phyloP scores from a whole-genome alignment of 2,113 vertebrate genomes.

The Tragelaphus strepsiceros region DNA sequence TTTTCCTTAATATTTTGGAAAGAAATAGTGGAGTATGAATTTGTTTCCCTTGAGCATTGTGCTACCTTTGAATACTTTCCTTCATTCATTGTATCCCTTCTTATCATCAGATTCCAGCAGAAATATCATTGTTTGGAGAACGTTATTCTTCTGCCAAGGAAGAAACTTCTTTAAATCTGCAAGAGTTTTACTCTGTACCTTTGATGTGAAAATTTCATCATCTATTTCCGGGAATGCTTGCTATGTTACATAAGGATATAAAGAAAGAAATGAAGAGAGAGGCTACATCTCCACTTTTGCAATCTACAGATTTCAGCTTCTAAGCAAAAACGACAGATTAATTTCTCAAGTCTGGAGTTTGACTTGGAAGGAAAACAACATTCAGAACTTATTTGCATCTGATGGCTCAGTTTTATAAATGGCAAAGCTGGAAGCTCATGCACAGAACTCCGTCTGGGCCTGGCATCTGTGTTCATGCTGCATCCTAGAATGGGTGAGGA shows the following conservation, averaged over 20 bases:
- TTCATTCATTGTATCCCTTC: neutral
- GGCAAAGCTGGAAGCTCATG: conserved; percentile 12
- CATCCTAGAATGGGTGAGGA: neutral
- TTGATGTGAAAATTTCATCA: conserved; percentile 44
- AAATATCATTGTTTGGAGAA: neutral
- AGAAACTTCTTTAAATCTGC: conserved; percentile 20
- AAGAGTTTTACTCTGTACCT: conserved; percentile 32
- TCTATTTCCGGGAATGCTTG: conserved; percentile 58
- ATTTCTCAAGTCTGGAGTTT: conserved; percentile 46
- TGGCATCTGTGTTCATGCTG: neutral
- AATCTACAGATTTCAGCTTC: conserved; percentile 54
- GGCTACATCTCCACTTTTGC: conserved; percentile 13
- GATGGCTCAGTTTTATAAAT: conserved; percentile 55
- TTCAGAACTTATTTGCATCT: conserved; percentile 39
- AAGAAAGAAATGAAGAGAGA: conserved; percentile 50
- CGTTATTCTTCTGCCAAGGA: neutral
- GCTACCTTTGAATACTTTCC: neutral
- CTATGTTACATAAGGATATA: conserved; percentile 50
- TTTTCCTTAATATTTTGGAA: neutral
- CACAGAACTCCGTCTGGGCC: conserved; percentile 40
- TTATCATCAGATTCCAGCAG: neutral
- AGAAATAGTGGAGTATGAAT: neutral
- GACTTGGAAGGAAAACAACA: conserved; percentile 60
- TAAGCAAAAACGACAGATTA: conserved; percentile 54
- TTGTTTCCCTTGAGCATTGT: neutral